phyloP scores from a whole-genome alignment of 1,140 invertebrate genomes.

The Cephus cinctus region DNA sequence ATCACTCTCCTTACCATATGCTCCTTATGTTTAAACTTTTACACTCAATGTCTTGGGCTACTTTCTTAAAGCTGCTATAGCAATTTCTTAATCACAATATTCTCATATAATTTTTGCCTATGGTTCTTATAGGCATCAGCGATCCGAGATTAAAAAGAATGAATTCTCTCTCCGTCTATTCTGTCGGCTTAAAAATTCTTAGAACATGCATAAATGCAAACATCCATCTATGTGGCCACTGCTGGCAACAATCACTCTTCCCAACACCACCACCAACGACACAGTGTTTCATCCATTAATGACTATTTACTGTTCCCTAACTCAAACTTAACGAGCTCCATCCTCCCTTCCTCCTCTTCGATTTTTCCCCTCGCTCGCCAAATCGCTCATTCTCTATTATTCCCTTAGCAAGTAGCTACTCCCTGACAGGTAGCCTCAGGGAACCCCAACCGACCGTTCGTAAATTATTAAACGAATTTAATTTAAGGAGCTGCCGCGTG shows the following conservation, averaged over 20 bases:
- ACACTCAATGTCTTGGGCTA: background rate
- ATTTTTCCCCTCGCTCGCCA: slow-evolving; percentile 12
- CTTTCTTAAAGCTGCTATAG: background rate
- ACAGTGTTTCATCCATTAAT: slow-evolving; percentile 38
- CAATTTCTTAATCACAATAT: background rate
- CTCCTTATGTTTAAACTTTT: background rate
- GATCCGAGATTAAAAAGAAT: background rate
- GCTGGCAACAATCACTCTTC: background rate
- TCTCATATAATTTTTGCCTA: too few species aligned
- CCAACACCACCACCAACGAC: background rate
- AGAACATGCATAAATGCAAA: too few species aligned
- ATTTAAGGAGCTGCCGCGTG: slow-evolving; percentile 25
- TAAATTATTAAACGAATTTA: slow-evolving; percentile 40
- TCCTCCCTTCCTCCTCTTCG: slow-evolving; percentile 9
- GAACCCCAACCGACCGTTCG: too few species aligned
- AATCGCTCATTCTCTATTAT: too few species aligned
- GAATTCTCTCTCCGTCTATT: too few species aligned
- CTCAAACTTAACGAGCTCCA: slow-evolving; percentile 43
- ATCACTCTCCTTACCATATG: slow-evolving; percentile 14
- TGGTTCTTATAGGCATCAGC: too few species aligned
- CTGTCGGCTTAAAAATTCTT: too few species aligned
- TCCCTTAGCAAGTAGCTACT: too few species aligned
- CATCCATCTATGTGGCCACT: background rate
- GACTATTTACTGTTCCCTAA: slow-evolving; percentile 51
- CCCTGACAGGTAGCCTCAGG: too few species aligned